Conservation (phyloP, 2,113 vertebrate genomes). For the Speoplatyrhinus poulsoni region DNA sequence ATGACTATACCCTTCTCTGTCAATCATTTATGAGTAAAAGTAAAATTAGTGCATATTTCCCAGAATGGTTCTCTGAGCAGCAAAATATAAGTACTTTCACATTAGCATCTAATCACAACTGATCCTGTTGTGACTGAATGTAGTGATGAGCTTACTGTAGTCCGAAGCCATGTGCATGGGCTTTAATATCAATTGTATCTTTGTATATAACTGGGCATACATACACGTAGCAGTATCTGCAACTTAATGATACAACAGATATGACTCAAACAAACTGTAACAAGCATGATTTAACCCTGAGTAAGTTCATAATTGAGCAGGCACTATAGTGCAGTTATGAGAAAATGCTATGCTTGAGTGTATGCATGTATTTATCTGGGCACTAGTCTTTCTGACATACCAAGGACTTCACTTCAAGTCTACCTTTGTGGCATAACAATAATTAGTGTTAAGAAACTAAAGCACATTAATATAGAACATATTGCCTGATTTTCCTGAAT, state of each 20-base stretch:
- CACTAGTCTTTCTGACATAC: not conserved
- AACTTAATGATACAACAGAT: not conserved
- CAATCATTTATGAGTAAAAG: constrained; percentile 56
- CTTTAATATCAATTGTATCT: constrained; percentile 11
- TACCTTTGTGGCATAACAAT: constrained; percentile 1
- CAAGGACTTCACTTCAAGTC: constrained; percentile 1
- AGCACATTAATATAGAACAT: not conserved
- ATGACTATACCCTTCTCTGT: constrained; percentile 24
- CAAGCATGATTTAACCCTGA: constrained; percentile 44
- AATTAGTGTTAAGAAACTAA: not conserved
- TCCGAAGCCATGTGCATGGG: constrained; percentile 10
- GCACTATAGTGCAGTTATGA: constrained; percentile 23
- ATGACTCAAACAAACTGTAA: constrained; percentile 10
- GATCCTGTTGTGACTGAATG: constrained; percentile 18
- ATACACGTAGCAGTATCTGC: constrained; percentile 17
- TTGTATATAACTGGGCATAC: constrained; percentile 16
- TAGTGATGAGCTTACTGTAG: constrained; percentile 14
- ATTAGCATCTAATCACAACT: constrained; percentile 24
- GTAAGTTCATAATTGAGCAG: constrained; percentile 20
- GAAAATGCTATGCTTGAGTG: not conserved
- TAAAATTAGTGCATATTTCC: constrained; percentile 47
- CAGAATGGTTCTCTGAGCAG: constrained; percentile 41
- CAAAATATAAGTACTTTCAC: constrained; percentile 15
- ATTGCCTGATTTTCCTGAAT: not conserved
- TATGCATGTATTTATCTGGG: constrained; percentile 2